These are phyloP conservation scores for Xiphophorus hellerii DNA, from an alignment of 2,113 vertebrate genomes.

Conservation along the genomic window DNA sequence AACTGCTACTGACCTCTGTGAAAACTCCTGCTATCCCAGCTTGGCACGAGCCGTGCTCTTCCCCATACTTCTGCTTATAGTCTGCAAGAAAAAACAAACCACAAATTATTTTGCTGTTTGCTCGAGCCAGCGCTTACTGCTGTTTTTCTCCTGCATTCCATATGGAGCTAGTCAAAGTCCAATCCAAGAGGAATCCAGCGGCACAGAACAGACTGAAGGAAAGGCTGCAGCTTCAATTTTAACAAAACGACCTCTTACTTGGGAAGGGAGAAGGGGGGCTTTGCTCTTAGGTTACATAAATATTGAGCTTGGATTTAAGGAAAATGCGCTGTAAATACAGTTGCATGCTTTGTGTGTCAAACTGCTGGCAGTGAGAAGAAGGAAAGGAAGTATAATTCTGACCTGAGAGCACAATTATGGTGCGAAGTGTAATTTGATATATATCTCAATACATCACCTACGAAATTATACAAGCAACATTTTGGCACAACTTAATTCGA, in stretches of 20 bases:
- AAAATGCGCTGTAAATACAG: conserved; percentile 63
- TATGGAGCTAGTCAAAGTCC: conserved; percentile 81
- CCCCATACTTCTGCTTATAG: conserved; percentile 98
- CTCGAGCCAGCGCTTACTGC: conserved; percentile 79
- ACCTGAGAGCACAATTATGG: conserved; percentile 43
- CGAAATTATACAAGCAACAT: conserved; percentile 48
- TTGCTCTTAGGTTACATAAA: conserved; percentile 74
- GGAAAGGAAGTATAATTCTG: conserved; percentile 64
- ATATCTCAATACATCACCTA: conserved; percentile 35
- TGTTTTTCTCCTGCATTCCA: conserved; percentile 81
- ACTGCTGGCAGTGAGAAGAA: conserved; percentile 45
- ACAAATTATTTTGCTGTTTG: conserved; percentile 77
- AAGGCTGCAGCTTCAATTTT: conserved; percentile 56
- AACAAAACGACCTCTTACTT: conserved; percentile 54
- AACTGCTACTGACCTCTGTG: conserved; percentile 85
- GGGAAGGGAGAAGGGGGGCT: not conserved
- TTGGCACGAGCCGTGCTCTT: conserved; percentile 98
- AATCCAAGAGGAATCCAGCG: conserved; percentile 74
- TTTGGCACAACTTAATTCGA: conserved; percentile 39
- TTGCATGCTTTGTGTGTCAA: conserved; percentile 43
- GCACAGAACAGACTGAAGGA: conserved; percentile 56
- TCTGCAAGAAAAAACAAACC: conserved; percentile 83
- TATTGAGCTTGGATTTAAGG: conserved; percentile 76
- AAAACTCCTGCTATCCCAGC: conserved; percentile 95
- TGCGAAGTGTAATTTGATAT: conserved; percentile 42